phyloP scores from a whole-genome alignment of 2,113 vertebrate species.

The Paramisgurnus dabryanus region DNA sequence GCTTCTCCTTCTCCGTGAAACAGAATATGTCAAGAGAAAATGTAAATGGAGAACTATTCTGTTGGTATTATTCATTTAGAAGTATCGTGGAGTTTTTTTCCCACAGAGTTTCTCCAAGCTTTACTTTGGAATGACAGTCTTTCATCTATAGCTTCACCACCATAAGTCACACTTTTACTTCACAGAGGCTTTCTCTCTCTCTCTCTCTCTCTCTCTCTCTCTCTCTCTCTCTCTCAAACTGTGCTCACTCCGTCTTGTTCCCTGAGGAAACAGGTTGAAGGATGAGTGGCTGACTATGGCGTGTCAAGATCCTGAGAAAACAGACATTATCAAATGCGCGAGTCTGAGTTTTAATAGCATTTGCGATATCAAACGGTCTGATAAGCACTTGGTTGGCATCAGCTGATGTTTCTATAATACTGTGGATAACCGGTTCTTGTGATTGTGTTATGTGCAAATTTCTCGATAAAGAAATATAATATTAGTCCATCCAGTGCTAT shows the following conservation, averaged over 20 bases:
- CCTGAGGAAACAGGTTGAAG: conserved; percentile 43
- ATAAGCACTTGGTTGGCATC: conserved; percentile 35
- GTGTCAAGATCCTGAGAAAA: conserved; percentile 40
- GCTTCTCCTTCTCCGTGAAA: conserved; percentile 15
- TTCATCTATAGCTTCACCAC: conserved; percentile 36
- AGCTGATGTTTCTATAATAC: conserved; percentile 28
- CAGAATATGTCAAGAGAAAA: conserved; percentile 27
- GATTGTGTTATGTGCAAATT: neutral
- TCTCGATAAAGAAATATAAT: neutral
- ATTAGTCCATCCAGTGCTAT: neutral
- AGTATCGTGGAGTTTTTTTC: conserved; percentile 37
- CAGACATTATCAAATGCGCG: conserved; percentile 34
- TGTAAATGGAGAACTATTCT: conserved; percentile 39
- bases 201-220: conserved; percentile 16
- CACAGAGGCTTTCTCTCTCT: conserved; percentile 11
- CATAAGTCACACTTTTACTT: conserved; percentile 38
- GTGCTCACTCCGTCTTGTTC: conserved; percentile 35
- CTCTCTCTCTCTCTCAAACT: conserved; percentile 30
- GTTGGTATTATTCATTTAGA: conserved; percentile 38
- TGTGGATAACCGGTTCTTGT: neutral
- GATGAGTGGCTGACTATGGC: conserved; percentile 34
- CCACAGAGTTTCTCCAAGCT: conserved; percentile 23
- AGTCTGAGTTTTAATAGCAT: conserved; percentile 34
- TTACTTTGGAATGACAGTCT: conserved; percentile 44
- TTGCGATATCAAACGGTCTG: conserved; percentile 26